phyloP scores from a whole-genome alignment of 2,797 vertebrate genomes.

The Typhlichthys eigenmanni region DNA sequence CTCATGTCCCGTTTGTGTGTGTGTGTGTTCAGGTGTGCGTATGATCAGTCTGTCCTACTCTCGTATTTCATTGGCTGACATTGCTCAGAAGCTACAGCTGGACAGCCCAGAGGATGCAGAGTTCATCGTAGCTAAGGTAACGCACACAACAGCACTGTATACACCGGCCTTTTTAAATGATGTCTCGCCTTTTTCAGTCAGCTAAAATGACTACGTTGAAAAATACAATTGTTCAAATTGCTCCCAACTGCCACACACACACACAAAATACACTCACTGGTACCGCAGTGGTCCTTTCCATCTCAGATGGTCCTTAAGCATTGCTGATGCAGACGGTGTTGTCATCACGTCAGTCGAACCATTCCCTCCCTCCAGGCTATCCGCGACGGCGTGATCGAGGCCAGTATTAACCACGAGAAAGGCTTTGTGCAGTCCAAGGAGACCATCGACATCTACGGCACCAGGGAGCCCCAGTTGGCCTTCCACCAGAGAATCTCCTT shows the following conservation, averaged over 20 bases:
- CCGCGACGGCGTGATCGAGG: conserved; percentile 95
- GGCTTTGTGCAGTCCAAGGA: conserved; percentile 97
- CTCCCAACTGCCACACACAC: too few relatives aligned
- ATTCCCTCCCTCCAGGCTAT: conserved; percentile 81
- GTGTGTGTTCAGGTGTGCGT: conserved; percentile 81
- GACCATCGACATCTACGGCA: conserved; percentile 95
- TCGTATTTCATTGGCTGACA: conserved; percentile 92
- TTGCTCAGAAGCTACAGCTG: conserved; percentile 94
- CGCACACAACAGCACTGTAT: not conserved
- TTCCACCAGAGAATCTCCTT: conserved; percentile 98
- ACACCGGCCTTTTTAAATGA: not conserved
- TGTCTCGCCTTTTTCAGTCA: too few relatives aligned
- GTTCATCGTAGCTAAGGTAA: conserved; percentile 97
- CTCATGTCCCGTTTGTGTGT: not conserved
- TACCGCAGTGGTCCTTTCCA: too few relatives aligned
- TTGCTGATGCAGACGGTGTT: not conserved
- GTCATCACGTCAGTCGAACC: not conserved
- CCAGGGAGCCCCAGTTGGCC: conserved; percentile 94
- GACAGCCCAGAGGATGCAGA: conserved; percentile 96
- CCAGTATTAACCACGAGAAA: conserved; percentile 98
- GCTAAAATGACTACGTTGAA: too few relatives aligned
- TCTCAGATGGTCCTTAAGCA: too few relatives aligned
- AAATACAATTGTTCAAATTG: too few relatives aligned
- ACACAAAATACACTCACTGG: too few relatives aligned
- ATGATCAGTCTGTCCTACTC: conserved; percentile 99